Evolutionary conservation across 1,140 invertebrate species (phyloP), one percentile per base, ranked within the genome.

Genomic region (Neodiprion fabricii): DNA sequence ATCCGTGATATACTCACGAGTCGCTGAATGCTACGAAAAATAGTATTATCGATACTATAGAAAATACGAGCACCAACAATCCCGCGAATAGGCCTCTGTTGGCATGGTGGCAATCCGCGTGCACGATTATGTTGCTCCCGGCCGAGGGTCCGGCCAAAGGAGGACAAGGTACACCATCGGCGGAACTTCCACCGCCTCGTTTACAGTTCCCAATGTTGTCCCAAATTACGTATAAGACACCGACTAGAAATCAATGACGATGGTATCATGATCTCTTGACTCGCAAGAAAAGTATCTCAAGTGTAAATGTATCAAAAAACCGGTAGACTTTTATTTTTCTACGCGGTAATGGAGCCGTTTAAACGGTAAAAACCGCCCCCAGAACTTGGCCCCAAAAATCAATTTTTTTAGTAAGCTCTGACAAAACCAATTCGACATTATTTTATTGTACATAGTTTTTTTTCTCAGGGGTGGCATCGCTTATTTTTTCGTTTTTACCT

Each of bases 171-270:
- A n/a, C 10, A 14, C 74, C 82, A 65, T 75, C 72, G 68, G 74
- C 79, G 73, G 66, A 71, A 71, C 78, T 79, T 75, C 71, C 50
- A 76, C 71, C n/a, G 78, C 76, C 72, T 85, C 77, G 72, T 75
- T 82, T 65, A 76, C 91, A 91, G 69, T 89, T 85, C 48, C 93
- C 93, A 76, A 95, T 93, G 80, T 94, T 93, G 75, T 90, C 89
- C 93, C 92, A 94, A 53, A 94, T 91, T 47, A 94, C 92, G 82
- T 91, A 94, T 82, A 93, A 91, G 48, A 94, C 89, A 5, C 93
- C 93, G 76, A 93, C 92, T 92, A 80, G 76, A 82, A 82, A 50
- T 73, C 21, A 48, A 76, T 12, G 48, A 76, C 23, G 47, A 40
- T 5, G 1, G 28, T 40, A 40, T 1, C 28, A 40, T 40, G 28